phyloP scores from a whole-genome alignment of 1,140 invertebrate species.

The Heliconius himera region DNA sequence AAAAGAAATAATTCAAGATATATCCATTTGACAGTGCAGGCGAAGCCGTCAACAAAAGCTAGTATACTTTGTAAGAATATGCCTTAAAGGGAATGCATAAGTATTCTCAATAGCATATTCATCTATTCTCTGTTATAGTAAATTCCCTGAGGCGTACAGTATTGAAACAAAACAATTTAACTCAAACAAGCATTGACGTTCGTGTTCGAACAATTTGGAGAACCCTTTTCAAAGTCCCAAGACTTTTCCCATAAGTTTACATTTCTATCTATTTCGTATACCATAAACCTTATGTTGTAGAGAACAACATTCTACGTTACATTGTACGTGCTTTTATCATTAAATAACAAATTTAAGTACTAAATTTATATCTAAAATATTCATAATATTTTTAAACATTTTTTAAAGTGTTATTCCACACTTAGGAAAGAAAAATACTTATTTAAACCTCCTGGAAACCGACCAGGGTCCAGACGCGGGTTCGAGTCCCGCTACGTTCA shows the following conservation, averaged over 20 bases:
- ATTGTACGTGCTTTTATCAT: background rate
- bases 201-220: background rate
- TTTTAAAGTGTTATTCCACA: no score
- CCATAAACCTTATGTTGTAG: background rate
- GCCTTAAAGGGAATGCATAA: no score
- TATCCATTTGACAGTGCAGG: no score
- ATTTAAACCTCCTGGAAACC: no score
- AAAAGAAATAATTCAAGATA: no score
- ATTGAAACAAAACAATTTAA: constrained; percentile 2
- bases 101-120: background rate
- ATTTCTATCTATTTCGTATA: background rate
- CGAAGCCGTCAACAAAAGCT: no score
- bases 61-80: no score
- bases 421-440: no score
- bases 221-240: background rate
- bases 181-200: background rate
- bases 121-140: background rate
- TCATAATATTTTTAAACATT: no score
- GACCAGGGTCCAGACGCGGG: no score
- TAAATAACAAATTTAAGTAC: background rate
- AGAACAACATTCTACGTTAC: background rate
- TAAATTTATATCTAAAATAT: background rate
- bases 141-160: background rate
- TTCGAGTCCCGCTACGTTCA: no score
- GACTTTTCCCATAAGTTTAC: background rate